Conservation (phyloP, 2,113 vertebrate species). For the Rhinoderma darwinii region DNA sequence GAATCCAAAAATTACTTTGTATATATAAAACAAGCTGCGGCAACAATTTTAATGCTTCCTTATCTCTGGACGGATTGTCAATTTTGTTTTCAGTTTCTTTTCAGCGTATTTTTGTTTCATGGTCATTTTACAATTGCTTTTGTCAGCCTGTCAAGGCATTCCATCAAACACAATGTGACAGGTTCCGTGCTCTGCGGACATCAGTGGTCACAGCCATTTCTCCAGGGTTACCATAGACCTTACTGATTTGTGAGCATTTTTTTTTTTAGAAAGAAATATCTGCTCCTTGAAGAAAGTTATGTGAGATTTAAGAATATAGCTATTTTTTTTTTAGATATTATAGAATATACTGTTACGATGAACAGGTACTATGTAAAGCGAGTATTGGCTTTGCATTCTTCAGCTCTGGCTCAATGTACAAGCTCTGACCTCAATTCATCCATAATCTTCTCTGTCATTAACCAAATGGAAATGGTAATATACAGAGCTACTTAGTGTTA, state of each 20-base stretch:
- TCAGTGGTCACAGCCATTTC: slow-evolving; percentile 25
- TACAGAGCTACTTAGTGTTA: slow-evolving; percentile 44
- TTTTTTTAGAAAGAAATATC: background rate
- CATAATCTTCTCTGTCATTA: slow-evolving; percentile 49
- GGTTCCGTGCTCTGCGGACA: slow-evolving; percentile 20
- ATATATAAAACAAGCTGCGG: too few species aligned
- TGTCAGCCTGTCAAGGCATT: fast-evolving
- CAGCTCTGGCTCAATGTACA: background rate
- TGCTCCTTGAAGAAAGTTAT: background rate
- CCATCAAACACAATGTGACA: slow-evolving; percentile 25
- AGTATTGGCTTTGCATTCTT: background rate
- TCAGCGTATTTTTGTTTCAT: background rate
- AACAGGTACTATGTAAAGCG: background rate
- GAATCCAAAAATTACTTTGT: background rate
- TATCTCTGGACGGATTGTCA: background rate
- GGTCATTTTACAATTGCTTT: slow-evolving; percentile 31
- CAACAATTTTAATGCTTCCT: background rate
- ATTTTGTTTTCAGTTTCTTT: background rate
- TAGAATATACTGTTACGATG: background rate
- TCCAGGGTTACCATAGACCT: background rate
- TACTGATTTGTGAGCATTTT: background rate
- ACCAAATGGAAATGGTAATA: slow-evolving; percentile 54
- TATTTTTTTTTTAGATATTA: background rate
- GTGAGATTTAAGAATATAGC: background rate
- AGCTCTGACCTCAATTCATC: slow-evolving; percentile 34